Conservation (phyloP, 2,888 invertebrate species). For the Arctia plantaginis region DNA sequence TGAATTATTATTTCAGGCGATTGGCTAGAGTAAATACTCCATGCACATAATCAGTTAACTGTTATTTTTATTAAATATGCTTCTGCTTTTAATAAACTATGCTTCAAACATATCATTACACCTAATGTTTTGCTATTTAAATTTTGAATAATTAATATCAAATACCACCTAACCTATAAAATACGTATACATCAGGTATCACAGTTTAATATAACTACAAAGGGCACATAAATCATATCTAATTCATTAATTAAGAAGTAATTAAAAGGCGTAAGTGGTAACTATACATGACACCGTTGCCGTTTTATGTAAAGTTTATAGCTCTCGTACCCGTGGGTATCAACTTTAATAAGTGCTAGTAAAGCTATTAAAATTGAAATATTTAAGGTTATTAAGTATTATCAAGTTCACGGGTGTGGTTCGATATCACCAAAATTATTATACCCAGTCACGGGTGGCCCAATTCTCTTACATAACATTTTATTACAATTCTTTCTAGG, state of each 20-base stretch:
- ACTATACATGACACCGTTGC: slow-evolving; percentile 15
- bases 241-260: slow-evolving; percentile 18
- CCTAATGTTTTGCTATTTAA: background rate
- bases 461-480: background rate
- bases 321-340: slow-evolving; percentile 4
- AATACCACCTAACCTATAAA: background rate
- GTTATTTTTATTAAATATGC: background rate
- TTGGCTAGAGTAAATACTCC: background rate
- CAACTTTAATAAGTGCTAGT: slow-evolving; percentile 15
- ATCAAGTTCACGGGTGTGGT: background rate
- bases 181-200: too few relatives aligned
- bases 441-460: background rate
- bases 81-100: background rate
- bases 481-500: background rate
- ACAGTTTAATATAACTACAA: slow-evolving; percentile 2
- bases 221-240: slow-evolving; percentile 10
- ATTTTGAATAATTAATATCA: too few relatives aligned
- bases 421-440: slow-evolving; percentile 2
- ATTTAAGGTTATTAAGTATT: slow-evolving; percentile 3
- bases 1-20: background rate
- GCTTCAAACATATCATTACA: background rate
- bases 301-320: slow-evolving; percentile 17
- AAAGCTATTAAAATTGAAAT: slow-evolving; percentile 7
- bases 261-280: slow-evolving; percentile 18
- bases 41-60: background rate